These are phyloP conservation scores for Dreissena polymorpha DNA, from an alignment of 1,140 invertebrate genomes.

Conservation along the genomic window DNA sequence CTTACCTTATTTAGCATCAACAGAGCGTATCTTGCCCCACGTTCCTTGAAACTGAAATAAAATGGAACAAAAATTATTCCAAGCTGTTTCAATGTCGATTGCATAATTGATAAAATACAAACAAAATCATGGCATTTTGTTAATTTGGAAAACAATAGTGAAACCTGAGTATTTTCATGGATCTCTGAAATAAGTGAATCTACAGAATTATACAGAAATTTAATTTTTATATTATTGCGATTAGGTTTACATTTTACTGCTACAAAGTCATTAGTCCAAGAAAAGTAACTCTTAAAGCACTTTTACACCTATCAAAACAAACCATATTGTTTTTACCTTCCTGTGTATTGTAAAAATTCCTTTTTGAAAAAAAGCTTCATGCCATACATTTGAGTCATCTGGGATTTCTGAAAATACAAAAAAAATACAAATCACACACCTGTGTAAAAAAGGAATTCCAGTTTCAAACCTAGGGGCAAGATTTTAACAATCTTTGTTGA, in stretches of 20 bases:
- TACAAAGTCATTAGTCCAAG: no score
- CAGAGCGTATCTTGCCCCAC: slow-evolving; percentile 93
- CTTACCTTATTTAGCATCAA: slow-evolving; percentile 84
- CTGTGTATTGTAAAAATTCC: slow-evolving; percentile 94
- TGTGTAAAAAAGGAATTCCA: no score
- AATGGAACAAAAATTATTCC: neutral
- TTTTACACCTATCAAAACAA: no score
- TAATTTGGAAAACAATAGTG: no score
- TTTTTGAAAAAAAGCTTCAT: slow-evolving; percentile 96
- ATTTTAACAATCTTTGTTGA: no score
- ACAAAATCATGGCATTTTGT: no score
- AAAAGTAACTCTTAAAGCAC: no score
- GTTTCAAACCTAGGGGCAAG: neutral
- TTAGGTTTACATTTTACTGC: no score
- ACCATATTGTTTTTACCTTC: slow-evolving; percentile 84
- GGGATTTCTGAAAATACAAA: slow-evolving; percentile 81
- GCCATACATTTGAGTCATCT: slow-evolving; percentile 87
- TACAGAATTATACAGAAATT: no score
- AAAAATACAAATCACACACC: neutral
- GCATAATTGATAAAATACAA: neutral
- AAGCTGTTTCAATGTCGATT: neutral
- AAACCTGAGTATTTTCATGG: no score
- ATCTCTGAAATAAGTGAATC: no score
- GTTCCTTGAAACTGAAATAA: slow-evolving; percentile 91
- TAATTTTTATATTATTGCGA: no score